These are phyloP conservation scores for Ectemnius continuus DNA, from an alignment of 2,888 invertebrate genomes.

Conservation along the genomic window DNA sequence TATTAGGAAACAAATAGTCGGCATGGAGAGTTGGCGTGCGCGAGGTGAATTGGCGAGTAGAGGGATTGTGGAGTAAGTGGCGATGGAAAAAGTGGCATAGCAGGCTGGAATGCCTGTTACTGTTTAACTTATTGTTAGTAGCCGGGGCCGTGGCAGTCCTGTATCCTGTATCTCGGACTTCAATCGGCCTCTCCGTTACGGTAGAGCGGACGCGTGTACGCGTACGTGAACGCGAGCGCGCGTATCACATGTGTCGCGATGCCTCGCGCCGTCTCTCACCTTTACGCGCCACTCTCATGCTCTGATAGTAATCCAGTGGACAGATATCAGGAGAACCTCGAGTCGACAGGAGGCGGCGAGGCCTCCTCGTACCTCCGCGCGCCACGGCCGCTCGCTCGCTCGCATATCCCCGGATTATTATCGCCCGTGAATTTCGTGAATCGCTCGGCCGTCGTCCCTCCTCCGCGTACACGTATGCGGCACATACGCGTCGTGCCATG, in stretches of 20 bases:
- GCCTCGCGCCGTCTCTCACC: slow-evolving; percentile 36
- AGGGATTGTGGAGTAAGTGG: not conserved
- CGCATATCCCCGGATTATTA: slow-evolving; percentile 43
- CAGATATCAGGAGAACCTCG: slow-evolving; percentile 57
- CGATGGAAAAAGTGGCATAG: slow-evolving; percentile 17
- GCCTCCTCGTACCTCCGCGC: slow-evolving; percentile 46
- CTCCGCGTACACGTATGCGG: slow-evolving; percentile 10
- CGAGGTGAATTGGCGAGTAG: not conserved
- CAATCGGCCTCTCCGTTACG: slow-evolving; percentile 53
- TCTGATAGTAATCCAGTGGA: slow-evolving; percentile 52
- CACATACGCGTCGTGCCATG: too few relatives aligned
- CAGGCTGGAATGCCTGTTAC: slow-evolving; percentile 23
- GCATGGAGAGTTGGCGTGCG: not conserved
- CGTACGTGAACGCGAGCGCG: slow-evolving; percentile 31
- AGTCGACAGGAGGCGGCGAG: slow-evolving; percentile 59
- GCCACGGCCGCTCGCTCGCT: not conserved
- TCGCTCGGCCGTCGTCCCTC: slow-evolving; percentile 27
- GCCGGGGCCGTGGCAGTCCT: slow-evolving; percentile 40
- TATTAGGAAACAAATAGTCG: not conserved
- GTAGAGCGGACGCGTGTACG: slow-evolving; percentile 49
- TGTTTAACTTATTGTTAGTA: slow-evolving; percentile 38
- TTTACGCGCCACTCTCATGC: slow-evolving; percentile 40
- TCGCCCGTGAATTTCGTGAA: slow-evolving; percentile 47
- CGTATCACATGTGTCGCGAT: slow-evolving; percentile 45
- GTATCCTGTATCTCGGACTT: slow-evolving; percentile 52